Evolutionary conservation across 2,797 vertebrate species (phyloP).

Genomic region (Hafferia zeledoni): DNA sequence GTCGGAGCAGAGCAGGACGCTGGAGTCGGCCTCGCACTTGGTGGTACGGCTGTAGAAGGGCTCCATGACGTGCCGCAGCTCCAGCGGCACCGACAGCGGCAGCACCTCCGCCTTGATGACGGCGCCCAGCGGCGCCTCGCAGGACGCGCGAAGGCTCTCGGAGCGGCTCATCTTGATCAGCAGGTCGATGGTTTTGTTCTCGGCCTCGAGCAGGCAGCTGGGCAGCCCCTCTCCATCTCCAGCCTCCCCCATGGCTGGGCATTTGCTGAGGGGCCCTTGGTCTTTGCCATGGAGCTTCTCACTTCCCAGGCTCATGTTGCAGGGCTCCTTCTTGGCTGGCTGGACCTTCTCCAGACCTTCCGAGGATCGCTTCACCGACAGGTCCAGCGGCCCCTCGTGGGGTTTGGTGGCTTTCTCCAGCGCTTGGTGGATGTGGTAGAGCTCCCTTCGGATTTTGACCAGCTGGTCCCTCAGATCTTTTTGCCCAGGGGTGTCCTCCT

Average conservation of each 20-base stretch:
- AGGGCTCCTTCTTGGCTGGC: conserved; percentile 51
- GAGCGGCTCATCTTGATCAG: conserved; percentile 85
- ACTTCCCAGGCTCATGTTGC: neutral
- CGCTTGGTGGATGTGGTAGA: conserved; percentile 91
- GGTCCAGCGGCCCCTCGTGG: conserved; percentile 88
- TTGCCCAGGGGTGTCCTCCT: conserved; percentile 84
- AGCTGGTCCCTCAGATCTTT: conserved; percentile 91
- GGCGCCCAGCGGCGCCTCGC: conserved; percentile 34
- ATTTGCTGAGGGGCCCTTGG: neutral
- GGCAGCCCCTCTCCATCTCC: conserved; percentile 21
- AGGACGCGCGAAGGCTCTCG: neutral
- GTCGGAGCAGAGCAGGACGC: conserved; percentile 87
- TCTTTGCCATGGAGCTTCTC: conserved; percentile 15
- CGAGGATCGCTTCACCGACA: conserved; percentile 86
- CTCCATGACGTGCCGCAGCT: conserved; percentile 74
- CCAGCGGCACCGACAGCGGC: conserved; percentile 65
- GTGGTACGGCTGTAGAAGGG: conserved; percentile 87
- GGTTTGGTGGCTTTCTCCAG: conserved; percentile 83
- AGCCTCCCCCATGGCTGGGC: neutral
- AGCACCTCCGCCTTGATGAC: conserved; percentile 81
- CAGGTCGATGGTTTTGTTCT: conserved; percentile 85
- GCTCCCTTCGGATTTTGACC: conserved; percentile 90
- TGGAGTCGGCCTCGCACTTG: conserved; percentile 97
- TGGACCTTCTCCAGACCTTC: conserved; percentile 35
- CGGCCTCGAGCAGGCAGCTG: conserved; percentile 73